Base-by-base conservation (phyloP, 1,140 invertebrate species). In the Drosophila subobscura region DNA sequence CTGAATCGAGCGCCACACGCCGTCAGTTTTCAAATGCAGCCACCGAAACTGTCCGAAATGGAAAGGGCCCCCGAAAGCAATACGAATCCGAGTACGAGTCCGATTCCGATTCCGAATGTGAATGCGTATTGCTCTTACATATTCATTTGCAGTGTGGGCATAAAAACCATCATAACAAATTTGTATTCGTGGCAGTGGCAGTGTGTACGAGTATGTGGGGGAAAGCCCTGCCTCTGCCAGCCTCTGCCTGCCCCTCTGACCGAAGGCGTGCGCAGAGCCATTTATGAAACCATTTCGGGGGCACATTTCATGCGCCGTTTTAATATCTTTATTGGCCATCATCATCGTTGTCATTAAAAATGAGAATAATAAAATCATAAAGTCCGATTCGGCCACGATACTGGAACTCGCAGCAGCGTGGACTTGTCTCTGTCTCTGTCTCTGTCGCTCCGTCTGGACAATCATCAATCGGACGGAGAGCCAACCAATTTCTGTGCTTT, bases 301-400 rank as follows among this genome's bases (percentile, higher is more conserved):
- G 79, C 84, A 88, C 85, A 86, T 90, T 86, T 90, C 74, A 81
- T 86, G 72, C 64, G 77, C 60, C 78, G 75, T 86, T 90, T 90
- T 90, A 90, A 90, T 90, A 90, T 90, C 86, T 90, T 90, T 90
- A 90, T 90, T 90, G 86, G 78, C 74, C 81, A 90, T 90, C 80
- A 86, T 86, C 86, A 81, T 90, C 65, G 66, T 73, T 79, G 83
- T 83, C 83, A 88, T 88, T 88, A 88, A 88, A 86, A 88, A 80
- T 76, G 78, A 72, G 72, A 88, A 83, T 88, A 88, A 88, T 88
- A 88, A 88, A 88, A 86, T 78, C 83, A 86, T 86, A 86, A 86
- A 85, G 58, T 27, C 27, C 53, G 68, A 23, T 40, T 52, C 40
- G 44, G 42, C 7, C 45, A 27, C 46, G 64, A 42, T 46, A 46